Evolutionary conservation across 2,888 invertebrate genomes (phyloP).

Genomic region (Diloba caeruleocephala): DNA sequence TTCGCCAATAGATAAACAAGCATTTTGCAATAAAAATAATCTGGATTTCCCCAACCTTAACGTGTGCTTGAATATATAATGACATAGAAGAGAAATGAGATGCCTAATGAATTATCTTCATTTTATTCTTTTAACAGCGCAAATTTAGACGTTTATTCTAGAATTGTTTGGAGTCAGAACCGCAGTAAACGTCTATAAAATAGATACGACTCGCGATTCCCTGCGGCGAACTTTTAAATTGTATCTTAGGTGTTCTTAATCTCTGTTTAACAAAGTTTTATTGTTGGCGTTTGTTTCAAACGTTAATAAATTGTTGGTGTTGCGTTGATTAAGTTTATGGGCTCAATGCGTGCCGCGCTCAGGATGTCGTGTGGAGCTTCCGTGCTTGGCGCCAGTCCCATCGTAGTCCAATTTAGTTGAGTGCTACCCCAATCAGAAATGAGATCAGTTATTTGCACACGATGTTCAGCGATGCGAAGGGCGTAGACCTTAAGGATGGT

Average conservation of each 20-base stretch:
- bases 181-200: conserved; percentile 45
- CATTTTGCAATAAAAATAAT: conserved; percentile 37
- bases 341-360: too few relatives aligned
- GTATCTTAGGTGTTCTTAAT: conserved; percentile 29
- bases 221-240: conserved; percentile 37
- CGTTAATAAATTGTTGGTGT: conserved; percentile 40
- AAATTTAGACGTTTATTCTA: conserved; percentile 32
- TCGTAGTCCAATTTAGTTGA: conserved; percentile 46
- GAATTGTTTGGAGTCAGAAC: conserved; percentile 24
- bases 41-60: conserved; percentile 19
- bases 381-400: conserved; percentile 45
- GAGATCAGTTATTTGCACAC: conserved; percentile 45
- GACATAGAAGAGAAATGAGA: conserved; percentile 44
- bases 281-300: conserved; percentile 32
- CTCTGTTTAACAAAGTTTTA: conserved; percentile 40
- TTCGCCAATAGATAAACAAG: conserved; percentile 21
- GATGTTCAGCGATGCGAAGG: conserved; percentile 25
- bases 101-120: conserved; percentile 29
- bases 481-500: conserved; percentile 30
- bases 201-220: conserved; percentile 34
- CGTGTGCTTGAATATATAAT: conserved; percentile 50
- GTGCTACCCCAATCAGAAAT: conserved; percentile 48
- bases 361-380: conserved; percentile 37
- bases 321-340: conserved; percentile 37
- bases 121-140: conserved; percentile 34